Conservation (phyloP, 64 coral and sea anemone species). For the Hydrozoanthus tunicans region DNA sequence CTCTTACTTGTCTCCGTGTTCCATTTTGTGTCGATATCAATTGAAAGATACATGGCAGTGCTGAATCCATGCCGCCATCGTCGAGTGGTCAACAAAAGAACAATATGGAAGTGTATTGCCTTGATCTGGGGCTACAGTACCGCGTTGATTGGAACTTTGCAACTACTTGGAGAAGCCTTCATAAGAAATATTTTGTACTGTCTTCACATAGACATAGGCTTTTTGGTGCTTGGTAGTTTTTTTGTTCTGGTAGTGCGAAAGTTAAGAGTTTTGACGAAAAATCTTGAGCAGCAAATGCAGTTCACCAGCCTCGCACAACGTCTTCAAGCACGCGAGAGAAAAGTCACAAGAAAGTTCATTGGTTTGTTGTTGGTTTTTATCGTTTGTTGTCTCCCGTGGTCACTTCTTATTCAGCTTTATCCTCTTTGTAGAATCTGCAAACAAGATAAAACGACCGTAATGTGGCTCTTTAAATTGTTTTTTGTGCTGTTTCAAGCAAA, state of each 20-base stretch:
- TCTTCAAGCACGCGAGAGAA: constrained; percentile 10
- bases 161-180: constrained; percentile 8
- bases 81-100: neutral
- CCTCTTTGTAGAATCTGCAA: constrained; percentile 12
- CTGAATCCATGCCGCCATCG: neutral
- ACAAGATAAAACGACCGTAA: neutral
- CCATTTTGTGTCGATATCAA: constrained; percentile 21
- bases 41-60: neutral
- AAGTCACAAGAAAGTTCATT: neutral
- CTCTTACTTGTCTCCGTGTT: constrained; percentile 6
- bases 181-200: constrained; percentile 19
- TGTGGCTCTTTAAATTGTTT: neutral
- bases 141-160: neutral
- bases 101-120: neutral
- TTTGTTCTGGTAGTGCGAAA: constrained; percentile 17
- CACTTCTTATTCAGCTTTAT: constrained; percentile 31
- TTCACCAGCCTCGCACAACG: neutral
- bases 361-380: neutral
- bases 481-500: constrained; percentile 20
- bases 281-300: neutral
- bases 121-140: neutral
- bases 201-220: neutral
- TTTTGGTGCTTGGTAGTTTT: neutral
- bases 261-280: neutral
- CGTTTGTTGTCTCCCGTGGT: constrained; percentile 26